Evolutionary conservation across 1,140 invertebrate genomes (phyloP), one percentile per base, ranked within the genome.

Genomic region (Thalassaphorura encarpata): DNA sequence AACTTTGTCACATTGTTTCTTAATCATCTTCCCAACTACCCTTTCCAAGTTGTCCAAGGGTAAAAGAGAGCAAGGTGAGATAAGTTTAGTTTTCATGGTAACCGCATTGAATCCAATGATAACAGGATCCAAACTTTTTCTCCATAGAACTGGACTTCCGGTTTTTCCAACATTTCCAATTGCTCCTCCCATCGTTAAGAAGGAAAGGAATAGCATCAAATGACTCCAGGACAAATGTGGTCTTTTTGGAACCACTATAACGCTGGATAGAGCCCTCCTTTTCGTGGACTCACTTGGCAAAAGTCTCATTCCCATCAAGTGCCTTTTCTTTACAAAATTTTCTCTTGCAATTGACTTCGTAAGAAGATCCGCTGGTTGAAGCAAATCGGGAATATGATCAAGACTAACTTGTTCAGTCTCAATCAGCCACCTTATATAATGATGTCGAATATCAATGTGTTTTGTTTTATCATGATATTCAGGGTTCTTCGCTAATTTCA

Each of bases 401-500:
- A 66, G 11, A 19, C 36, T 47, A 16, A 65, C 48, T n/a, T 48
- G 1, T 15, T 56, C 19, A 1, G 28, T 40, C 8, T 56, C 51
- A 11, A 48, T 8, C 26, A 56, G 27, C 4, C 13, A 2, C 18
- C 54, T 41, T 5, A 68, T 63, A 41, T 69, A 71, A 60, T 71
- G 69, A 51, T 68, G 66, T 29, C 63, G 58, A 1, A 73, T 55
- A 47, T 72, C 69, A 43, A 73, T 72, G 54, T 73, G 71, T 48
- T 74, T 74, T 0, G 67, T 70, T 31, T 67, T 56, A 26, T 58
- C 48, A 47, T 71, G 67, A 40, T 60, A 66, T 23, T 71, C 66
- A 31, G 67, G 67, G 47, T 73, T 71, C 55, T 67, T 56, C 5
- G 60, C 64, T n/a, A 71, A 43, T 41, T 67, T 59, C 18, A 70